Base-by-base conservation (phyloP, 2,797 vertebrate genomes). In the Myripristis jacobus region DNA sequence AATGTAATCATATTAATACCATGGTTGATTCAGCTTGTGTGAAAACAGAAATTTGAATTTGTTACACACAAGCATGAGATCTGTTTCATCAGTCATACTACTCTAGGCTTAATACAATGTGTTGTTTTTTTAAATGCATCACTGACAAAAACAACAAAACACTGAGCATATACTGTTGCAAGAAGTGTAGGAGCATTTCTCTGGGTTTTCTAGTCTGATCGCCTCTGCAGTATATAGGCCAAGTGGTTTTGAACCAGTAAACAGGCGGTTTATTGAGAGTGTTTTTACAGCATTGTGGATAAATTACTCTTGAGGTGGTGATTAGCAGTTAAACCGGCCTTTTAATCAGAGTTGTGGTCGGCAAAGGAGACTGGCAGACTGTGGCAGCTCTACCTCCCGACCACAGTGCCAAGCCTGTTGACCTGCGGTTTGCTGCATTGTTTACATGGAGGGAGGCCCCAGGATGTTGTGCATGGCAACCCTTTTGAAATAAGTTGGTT, bases 331-430 rank as follows among this genome's bases (percentile, higher is more conserved):
- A 52, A 73, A 66, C 51, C 41, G 65, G 62, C 58, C 56, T 88
- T 88, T 85, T 82, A 86, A 90, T 88, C 83, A 85, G 75, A 56
- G 77, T 57, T 90, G 81, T 13, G 77, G 81, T 85, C 72, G 81
- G 64, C 56, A 51, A 58, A 47, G 71, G 84, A 85, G 82, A 82
- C 75, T 73, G 66, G 68, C 82, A 84, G 73, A 85, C 82, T 86
- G 81, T 65, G 77, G 68, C 65, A 70, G 75, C 79, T 77, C 34
- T 77, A 82, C 76, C 82, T 87, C 66, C 70, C 64, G 57, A 75
- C 64, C 65, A 79, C 63, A 47, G 48, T 67, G 74, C 47, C 61
- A 66, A 57, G 56, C 80, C 57, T 80, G 68, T 72, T 81, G 62
- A 76, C 25, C 25, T 61, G 67, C 51, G 43, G 69, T 75, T 72